Evolutionary conservation across 2,113 vertebrate species (phyloP).

Genomic region (Octodon degus): DNA sequence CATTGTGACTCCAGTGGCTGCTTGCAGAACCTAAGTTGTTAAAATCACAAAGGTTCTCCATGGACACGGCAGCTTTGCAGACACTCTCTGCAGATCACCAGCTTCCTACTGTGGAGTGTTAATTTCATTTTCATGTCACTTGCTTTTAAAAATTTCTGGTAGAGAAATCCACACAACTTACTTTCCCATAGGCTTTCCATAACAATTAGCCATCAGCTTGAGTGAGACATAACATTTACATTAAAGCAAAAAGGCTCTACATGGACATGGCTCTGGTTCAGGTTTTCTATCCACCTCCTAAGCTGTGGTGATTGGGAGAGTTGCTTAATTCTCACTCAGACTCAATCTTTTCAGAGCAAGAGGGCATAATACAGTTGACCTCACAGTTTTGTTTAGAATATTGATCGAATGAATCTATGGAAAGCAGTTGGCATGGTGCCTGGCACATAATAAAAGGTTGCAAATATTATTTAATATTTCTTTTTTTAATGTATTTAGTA

Average conservation of each 20-base stretch:
- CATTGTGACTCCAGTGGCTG: neutral
- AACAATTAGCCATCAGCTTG: neutral
- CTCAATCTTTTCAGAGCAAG: neutral
- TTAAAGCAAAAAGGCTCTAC: neutral
- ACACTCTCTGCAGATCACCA: neutral
- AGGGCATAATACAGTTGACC: neutral
- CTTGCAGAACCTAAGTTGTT: accelerated
- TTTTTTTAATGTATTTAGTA: no score
- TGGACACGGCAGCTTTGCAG: no score
- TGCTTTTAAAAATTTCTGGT: neutral
- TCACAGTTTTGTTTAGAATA: neutral
- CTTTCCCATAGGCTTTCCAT: neutral
- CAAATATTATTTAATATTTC: neutral
- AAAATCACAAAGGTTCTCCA: neutral
- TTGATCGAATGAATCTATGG: neutral
- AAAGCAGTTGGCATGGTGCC: neutral
- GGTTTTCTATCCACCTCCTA: neutral
- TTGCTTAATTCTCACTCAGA: neutral
- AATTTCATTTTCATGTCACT: neutral
- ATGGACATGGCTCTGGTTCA: neutral
- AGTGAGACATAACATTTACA: neutral
- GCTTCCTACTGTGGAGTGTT: neutral
- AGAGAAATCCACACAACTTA: neutral
- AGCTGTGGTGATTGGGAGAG: neutral
- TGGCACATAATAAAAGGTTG: neutral